These are phyloP conservation scores for Apoderus coryli DNA, from an alignment of 2,888 invertebrate species.

Conservation along the genomic window DNA sequence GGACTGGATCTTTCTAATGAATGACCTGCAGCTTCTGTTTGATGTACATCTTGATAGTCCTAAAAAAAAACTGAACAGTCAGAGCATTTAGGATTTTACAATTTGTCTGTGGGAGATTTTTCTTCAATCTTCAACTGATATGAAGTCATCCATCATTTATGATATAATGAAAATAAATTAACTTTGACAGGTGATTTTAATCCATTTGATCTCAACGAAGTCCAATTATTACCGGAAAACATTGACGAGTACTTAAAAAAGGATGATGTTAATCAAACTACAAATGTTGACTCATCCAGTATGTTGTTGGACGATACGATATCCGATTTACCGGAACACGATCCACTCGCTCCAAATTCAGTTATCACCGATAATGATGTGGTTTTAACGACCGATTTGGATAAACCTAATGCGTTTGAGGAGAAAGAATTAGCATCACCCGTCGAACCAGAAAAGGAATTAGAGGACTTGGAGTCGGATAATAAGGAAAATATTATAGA, in stretches of 20 bases:
- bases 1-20: too few relatives aligned
- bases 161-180: too few relatives aligned
- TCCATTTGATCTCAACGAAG: constrained; percentile 43
- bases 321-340: constrained; percentile 25
- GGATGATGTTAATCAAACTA: constrained; percentile 13
- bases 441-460: constrained; percentile 18
- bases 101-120: too few relatives aligned
- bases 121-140: too few relatives aligned
- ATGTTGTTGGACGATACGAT: constrained; percentile 21
- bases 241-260: constrained; percentile 27
- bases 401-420: constrained; percentile 21
- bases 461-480: constrained; percentile 1
- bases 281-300: constrained; percentile 8
- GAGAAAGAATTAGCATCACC: constrained; percentile 25
- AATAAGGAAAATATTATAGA: constrained; percentile 14
- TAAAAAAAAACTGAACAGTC: too few relatives aligned
- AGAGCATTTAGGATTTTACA: too few relatives aligned
- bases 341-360: constrained; percentile 16
- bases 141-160: too few relatives aligned
- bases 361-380: constrained; percentile 21
- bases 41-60: too few relatives aligned
- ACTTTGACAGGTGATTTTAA: too few relatives aligned
- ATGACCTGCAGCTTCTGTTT: too few relatives aligned
- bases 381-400: constrained; percentile 24
- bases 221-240: constrained; percentile 42